Percentiles rank a stretch among this genome's conserved stretches.
Conservation (phyloP, 2,113 vertebrate species). For the Ia io region DNA sequence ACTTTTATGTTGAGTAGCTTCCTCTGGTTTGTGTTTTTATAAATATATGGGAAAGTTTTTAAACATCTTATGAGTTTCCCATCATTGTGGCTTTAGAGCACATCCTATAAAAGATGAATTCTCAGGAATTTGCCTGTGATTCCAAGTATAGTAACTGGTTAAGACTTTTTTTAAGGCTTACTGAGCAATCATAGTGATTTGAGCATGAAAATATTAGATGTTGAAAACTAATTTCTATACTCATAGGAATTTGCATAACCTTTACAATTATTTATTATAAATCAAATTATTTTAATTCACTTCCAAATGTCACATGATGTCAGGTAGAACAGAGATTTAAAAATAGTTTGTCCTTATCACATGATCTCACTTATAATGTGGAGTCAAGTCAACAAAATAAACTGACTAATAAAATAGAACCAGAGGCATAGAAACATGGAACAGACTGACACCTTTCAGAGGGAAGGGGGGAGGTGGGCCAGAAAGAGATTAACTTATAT, state of each 20-base stretch:
- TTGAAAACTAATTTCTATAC: background rate
- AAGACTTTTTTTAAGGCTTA: background rate
- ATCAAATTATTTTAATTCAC: background rate
- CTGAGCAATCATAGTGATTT: background rate
- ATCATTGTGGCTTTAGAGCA: background rate
- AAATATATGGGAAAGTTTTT: background rate
- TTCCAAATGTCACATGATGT: background rate
- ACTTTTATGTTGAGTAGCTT: background rate
- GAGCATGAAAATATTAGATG: background rate
- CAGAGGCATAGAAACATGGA: too few species aligned
- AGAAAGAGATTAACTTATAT: too few species aligned
- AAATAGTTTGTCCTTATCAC: background rate
- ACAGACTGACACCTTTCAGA: too few species aligned
- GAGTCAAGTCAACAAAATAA: too few species aligned
- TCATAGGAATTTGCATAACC: background rate
- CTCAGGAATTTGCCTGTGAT: background rate
- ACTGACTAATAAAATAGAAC: too few species aligned
- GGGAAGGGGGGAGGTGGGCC: too few species aligned
- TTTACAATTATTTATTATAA: constrained; percentile 6
- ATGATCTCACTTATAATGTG: too few species aligned
- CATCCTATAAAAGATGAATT: background rate
- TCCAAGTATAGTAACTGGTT: background rate
- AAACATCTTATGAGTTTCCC: background rate
- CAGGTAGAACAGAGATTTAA: background rate
- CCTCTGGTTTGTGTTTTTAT: background rate